A percentile compares a stretch with the other conserved stretches of the same genome.
Evolutionary conservation across 2,888 invertebrate genomes (phyloP).

Genomic region (Sturmia bella): DNA sequence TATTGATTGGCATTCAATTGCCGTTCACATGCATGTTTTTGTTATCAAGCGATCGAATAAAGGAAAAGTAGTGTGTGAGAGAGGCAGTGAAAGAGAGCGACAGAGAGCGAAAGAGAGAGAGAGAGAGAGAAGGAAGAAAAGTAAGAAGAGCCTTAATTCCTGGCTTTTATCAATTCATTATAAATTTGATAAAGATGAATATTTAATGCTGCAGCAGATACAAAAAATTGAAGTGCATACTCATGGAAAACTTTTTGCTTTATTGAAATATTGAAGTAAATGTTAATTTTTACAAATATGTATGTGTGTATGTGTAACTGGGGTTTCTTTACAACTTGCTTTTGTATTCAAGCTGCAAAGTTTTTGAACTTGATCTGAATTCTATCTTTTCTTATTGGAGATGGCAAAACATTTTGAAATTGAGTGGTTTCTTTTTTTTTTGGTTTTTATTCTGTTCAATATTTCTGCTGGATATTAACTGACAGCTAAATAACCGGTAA

Average conservation of each 20-base stretch:
- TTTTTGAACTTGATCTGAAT: conserved; percentile 62
- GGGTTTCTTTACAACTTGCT: conserved; percentile 34
- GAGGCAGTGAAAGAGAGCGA: too few relatives aligned
- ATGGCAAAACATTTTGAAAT: conserved; percentile 4
- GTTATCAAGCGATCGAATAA: background rate
- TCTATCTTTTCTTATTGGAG: conserved; percentile 33
- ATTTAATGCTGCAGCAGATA: conserved; percentile 2
- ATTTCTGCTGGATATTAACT: conserved; percentile 36
- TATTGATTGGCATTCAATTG: conserved; percentile 53
- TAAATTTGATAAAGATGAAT: conserved; percentile 33
- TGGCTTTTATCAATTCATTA: conserved; percentile 31
- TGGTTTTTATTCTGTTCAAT: background rate
- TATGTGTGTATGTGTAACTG: too few relatives aligned
- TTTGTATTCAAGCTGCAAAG: conserved; percentile 44
- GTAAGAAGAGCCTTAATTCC: background rate
- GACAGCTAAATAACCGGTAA: conserved; percentile 64
- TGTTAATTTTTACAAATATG: conserved; percentile 12
- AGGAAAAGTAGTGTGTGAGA: too few relatives aligned
- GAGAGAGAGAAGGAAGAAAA: background rate
- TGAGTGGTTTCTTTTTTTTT: background rate
- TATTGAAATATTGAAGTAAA: conserved; percentile 30
- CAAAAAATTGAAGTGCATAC: conserved; percentile 14
- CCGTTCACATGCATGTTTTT: conserved; percentile 16
- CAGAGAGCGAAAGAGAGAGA: background rate
- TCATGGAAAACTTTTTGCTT: conserved; percentile 12